A percentile compares a stretch with the other conserved stretches of the same genome.
These are phyloP conservation scores for Leptogaster cylindrica DNA, from an alignment of 2,888 invertebrate species.

Conservation along the genomic window DNA sequence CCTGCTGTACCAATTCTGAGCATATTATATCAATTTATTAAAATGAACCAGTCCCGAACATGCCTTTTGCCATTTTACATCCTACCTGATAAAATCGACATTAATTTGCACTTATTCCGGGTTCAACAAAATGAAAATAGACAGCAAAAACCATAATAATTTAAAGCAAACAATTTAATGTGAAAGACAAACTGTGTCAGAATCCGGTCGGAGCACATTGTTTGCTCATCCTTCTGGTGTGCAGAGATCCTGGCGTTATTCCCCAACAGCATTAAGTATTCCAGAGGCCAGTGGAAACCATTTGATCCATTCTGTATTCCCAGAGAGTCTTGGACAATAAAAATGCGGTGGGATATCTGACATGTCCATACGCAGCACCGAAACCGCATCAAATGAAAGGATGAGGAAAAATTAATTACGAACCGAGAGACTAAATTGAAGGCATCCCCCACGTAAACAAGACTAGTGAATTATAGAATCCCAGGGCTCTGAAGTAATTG, in stretches of 20 bases:
- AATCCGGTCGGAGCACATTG: slow-evolving; percentile 4
- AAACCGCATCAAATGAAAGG: background rate
- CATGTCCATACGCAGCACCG: background rate
- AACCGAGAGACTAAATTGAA: background rate
- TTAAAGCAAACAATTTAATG: slow-evolving; percentile 27
- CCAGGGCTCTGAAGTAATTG: slow-evolving; percentile 16
- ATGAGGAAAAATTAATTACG: slow-evolving; percentile 33
- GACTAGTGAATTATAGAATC: slow-evolving; percentile 33
- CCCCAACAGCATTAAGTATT: slow-evolving; percentile 14
- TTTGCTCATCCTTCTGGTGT: slow-evolving; percentile 3
- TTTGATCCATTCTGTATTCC: slow-evolving; percentile 29
- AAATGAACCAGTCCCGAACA: background rate
- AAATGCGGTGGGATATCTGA: background rate
- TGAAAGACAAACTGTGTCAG: slow-evolving; percentile 26
- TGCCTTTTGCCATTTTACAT: too few relatives aligned
- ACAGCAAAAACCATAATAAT: slow-evolving; percentile 22
- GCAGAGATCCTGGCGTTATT: slow-evolving; percentile 3
- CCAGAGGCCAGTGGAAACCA: background rate
- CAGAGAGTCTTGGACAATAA: slow-evolving; percentile 8
- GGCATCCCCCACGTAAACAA: slow-evolving; percentile 24
- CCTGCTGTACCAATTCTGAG: too few relatives aligned
- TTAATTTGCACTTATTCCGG: slow-evolving; percentile 31
- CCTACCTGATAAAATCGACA: slow-evolving; percentile 31
- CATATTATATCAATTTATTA: too few relatives aligned
- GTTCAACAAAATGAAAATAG: background rate